Evolutionary conservation across 2,888 invertebrate species (phyloP), one percentile per base, ranked within the genome.

Genomic region (Dryomyza anilis): DNA sequence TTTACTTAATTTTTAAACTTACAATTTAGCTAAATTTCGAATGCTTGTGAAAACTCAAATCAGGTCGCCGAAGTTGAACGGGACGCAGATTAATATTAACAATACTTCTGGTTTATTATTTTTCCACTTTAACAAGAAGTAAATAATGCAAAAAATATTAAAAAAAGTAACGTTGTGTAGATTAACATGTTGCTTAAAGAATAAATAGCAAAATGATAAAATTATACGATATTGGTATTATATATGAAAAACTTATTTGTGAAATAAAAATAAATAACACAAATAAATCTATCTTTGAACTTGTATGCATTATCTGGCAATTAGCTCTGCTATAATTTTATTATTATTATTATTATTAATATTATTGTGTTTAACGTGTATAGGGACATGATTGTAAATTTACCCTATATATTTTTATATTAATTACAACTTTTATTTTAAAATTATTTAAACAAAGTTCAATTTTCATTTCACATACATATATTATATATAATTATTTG

Each of bases 401-500:
- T 25, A 19, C 6, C n/a, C 50, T 50, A 19, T 14, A 50, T 27
- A 19, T 55, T 21, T 55, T 19, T 55, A 55, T 19, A 21, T 55
- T 55, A 36, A 55, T 55, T 55, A 55, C 55, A 39, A 39, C 12
- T 55, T 55, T 7, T 55, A 19, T 39, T 25, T 55, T 23, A 7
- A 12, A n/a, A 19, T 30, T 33, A 55, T 14, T 33, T 39, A 39
- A 23, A 21, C 19, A 33, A n/a, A n/a, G 14, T 55, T 55, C 36
- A 33, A 55, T 55, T 55, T 55, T 50, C n/a, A 27, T 50, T 27
- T 27, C 25, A 27, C 27, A 50, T 50, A 33, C 21, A 55, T 55
- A 55, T 55, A 33, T 36, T 55, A 52, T 50, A 10, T 29, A 27
- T 52, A 23, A 19, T 14, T 48, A 25, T 48, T 12, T 19, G 21